Evolutionary conservation across 2,888 invertebrate genomes (phyloP), one percentile per base, ranked within the genome.

Genomic region (Plusia festucae): DNA sequence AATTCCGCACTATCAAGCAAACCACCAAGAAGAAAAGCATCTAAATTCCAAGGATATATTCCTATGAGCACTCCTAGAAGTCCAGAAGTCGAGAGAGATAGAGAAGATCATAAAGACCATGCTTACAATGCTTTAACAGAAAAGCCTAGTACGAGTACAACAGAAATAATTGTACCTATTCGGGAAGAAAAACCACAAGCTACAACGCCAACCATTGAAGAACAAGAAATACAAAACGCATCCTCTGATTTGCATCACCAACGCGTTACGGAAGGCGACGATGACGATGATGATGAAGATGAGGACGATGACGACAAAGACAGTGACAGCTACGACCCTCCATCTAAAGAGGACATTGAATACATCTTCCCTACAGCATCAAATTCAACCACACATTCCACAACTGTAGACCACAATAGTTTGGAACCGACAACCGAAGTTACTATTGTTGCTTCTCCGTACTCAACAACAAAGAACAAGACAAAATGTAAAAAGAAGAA

Each of bases 401-500:
- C 52, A 16, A 63, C 20, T 83, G 64, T 64, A 81, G 73, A 73
- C 73, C 70, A 16, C 88, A 86, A 65, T 83, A 87, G 68, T 78
- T 82, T 55, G 24, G 85, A 87, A 69, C 56, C 72, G 54, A 83
- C 85, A 34, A 86, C 87, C 18, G 86, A 86, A 79, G 72, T 82
- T 62, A 80, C 82, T 27, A 68, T 85, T 2, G 76, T 82, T 32
- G 78, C 87, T 1, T 76, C 87, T 49, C 62, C 86, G 58, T 64
- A 86, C 63, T 68, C 88, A 9, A 72, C 73, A 4, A 68, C 85
- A n/a, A 92, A 90, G 78, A 93, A 90, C 65, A 93, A 91, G 81
- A 90, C 91, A 1, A 94, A 93, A 83, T 94, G 94, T 75, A 93
- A 92, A 82, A 94, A 93, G 83, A 94, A 92, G 83, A 92, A 92